Evolutionary conservation across 2,113 vertebrate species (phyloP).

Genomic region (Actenoides hombroni): DNA sequence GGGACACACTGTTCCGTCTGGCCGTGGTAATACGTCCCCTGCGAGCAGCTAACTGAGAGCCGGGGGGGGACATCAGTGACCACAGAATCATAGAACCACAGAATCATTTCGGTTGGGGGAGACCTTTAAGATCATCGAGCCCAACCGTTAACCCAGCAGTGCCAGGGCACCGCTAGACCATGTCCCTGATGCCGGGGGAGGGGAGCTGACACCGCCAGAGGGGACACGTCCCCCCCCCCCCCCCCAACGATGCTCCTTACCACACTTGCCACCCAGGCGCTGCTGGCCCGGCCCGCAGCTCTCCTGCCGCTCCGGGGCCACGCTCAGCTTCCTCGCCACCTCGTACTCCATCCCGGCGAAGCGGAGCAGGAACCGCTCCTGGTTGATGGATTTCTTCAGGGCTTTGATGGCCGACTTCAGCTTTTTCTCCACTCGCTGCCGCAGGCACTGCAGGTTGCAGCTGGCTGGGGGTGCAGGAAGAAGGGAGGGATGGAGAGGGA

Average conservation of each 20-base stretch:
- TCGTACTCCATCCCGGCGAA: conserved; percentile 93
- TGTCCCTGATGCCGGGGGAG: background rate
- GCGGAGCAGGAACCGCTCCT: conserved; percentile 94
- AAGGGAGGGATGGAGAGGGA: background rate
- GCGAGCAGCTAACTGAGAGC: conserved; percentile 94
- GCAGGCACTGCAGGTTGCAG: conserved; percentile 90
- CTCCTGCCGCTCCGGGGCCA: conserved; percentile 72
- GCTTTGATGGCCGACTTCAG: conserved; percentile 93
- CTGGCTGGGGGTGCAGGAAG: conserved; percentile 71
- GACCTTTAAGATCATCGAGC: background rate
- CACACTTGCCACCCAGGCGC: conserved; percentile 87
- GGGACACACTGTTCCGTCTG: conserved; percentile 92
- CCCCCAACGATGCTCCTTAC: conserved; percentile 77
- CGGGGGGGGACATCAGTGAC: conserved; percentile 68
- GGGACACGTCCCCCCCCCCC: background rate
- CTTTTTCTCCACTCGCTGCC: conserved; percentile 91
- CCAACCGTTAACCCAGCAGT: background rate
- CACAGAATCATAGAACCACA: background rate
- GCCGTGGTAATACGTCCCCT: conserved; percentile 95
- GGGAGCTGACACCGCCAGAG: conserved; percentile 4
- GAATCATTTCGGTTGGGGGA: background rate
- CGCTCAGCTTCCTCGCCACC: conserved; percentile 88
- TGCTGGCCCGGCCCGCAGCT: conserved; percentile 87
- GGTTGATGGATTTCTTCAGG: conserved; percentile 96
- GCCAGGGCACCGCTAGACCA: too few relatives aligned